Evolutionary conservation across 2,113 vertebrate species (phyloP).

Genomic region (Muscicapa adusta): DNA sequence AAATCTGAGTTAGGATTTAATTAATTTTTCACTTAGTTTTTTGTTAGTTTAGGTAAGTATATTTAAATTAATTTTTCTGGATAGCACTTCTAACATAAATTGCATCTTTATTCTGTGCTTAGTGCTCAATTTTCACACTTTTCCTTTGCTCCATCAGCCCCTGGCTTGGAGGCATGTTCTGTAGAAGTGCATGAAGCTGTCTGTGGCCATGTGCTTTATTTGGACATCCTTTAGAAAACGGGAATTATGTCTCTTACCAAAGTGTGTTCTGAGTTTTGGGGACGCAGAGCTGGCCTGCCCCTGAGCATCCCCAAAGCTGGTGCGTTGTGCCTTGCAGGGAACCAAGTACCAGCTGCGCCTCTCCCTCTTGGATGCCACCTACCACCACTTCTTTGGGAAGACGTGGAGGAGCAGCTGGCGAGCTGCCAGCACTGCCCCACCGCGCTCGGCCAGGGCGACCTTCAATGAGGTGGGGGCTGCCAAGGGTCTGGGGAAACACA

Average conservation of each 20-base stretch:
- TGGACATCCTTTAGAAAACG: accelerated
- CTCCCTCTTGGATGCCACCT: slow-evolving; percentile 82
- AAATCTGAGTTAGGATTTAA: background rate
- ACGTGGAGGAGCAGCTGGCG: slow-evolving; percentile 80
- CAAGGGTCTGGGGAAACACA: accelerated
- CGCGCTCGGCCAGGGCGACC: slow-evolving; percentile 25
- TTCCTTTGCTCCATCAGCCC: background rate
- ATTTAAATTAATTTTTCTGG: background rate
- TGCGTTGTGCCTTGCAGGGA: background rate
- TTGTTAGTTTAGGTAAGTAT: background rate
- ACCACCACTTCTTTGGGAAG: slow-evolving; percentile 87
- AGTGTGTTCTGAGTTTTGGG: background rate
- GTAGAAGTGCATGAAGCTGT: accelerated
- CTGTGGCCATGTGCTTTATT: accelerated
- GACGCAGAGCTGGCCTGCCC: background rate
- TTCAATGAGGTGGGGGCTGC: slow-evolving; percentile 82
- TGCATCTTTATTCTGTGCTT: background rate
- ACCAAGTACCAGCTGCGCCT: slow-evolving; percentile 78
- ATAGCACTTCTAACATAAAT: background rate
- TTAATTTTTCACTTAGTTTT: background rate
- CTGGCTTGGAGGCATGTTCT: background rate
- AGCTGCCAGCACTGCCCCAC: background rate
- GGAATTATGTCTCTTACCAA: no score
- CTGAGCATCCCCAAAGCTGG: accelerated
- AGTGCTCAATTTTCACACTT: background rate